Base-by-base conservation (phyloP, 92 coral and sea anemone species). In the Parazoanthus swiftii region DNA sequence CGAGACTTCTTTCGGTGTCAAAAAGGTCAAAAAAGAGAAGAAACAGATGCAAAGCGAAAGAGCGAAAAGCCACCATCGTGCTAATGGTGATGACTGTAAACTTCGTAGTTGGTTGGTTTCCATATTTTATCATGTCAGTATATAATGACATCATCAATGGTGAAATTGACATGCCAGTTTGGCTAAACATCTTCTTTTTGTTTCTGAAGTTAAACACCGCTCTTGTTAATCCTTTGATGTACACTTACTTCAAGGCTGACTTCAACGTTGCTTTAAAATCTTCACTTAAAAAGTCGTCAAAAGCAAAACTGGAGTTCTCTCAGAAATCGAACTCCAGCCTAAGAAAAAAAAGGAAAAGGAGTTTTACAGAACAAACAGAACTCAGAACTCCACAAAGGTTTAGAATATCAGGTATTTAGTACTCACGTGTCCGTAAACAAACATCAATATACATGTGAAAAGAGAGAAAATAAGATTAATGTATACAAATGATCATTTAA, bases 101-200 rank as follows among this genome's bases (percentile, higher is more conserved):
- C 33, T 93, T 92, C 71, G 91, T 74, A 0, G 79, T 88, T 21
- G 96, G 94, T 1, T 93, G 96, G 96, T 92, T 93, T n/a, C 96
- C 96, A 2, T 93, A 92, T 75, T 93, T 93, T 58, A 26, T 90
- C 36, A 51, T 93, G 75, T 90, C 96, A 4, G 88, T 93, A 5
- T 50, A 86, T 23, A 88, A 86, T 42, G 96, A 93, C 88, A 14
- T 92, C 23, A 85, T 75, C 38, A 29, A 6, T 33, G 77, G 68
- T 50, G 80, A n/a, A 14, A 51, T 82, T 7, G 35, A 25, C n/a
- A 29, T 92, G n/a, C 96, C 96, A 16, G 48, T 83, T 11, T 90
- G 94, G 94, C 54, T 93, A 0, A 85, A 37, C 36, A 89, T 90
- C 0, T 63, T 89, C 8, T 79, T 93, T 5, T 76, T 93, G 54